Conservation (phyloP, 2,797 vertebrate species). For the Graptemys geographica region DNA sequence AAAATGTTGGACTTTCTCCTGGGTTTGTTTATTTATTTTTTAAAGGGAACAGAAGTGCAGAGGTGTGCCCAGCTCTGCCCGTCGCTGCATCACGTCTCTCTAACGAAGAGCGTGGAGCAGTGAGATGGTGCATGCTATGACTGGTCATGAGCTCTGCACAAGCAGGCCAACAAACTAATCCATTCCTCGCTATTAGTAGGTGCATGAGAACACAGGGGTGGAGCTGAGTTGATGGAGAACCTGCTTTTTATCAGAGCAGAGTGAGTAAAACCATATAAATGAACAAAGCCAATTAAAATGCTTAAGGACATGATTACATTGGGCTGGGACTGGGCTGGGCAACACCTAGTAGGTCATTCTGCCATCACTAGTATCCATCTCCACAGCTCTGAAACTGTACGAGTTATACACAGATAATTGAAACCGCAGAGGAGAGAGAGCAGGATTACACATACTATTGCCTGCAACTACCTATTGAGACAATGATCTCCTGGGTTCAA, state of each 20-base stretch:
- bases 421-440: neutral
- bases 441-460: neutral
- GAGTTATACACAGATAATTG: neutral
- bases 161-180: neutral
- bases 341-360: neutral
- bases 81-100: neutral
- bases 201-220: neutral
- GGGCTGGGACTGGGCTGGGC: neutral
- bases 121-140: neutral
- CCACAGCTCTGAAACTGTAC: neutral
- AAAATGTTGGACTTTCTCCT: neutral
- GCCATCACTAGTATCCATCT: neutral
- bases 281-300: neutral
- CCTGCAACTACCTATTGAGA: neutral
- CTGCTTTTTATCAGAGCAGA: neutral
- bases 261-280: neutral
- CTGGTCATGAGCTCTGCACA: neutral
- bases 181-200: neutral
- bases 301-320: neutral
- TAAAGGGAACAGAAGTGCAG: neutral
- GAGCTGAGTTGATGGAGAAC: neutral
- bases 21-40: too few species aligned
- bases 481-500: neutral
- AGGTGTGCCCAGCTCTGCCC: neutral
- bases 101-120: neutral